Conservation (phyloP, 2,888 invertebrate species). For the Carabus problematicus region DNA sequence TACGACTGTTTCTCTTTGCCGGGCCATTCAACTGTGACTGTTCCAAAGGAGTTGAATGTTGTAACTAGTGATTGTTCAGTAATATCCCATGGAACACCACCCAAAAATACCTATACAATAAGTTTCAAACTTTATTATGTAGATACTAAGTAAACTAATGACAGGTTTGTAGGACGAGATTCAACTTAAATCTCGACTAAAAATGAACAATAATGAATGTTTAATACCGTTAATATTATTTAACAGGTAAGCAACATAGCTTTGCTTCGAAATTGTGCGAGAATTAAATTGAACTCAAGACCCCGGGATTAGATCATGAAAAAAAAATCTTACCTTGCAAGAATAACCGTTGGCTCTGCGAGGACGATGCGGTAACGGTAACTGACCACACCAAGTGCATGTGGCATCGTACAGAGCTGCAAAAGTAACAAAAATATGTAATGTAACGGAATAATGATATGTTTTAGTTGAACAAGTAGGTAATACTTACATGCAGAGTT, state of each 20-base stretch:
- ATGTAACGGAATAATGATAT: conserved; percentile 14
- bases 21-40: conserved; percentile 94
- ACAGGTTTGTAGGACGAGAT: too few species aligned
- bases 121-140: too few species aligned
- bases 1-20: conserved; percentile 79
- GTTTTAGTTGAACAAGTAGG: too few species aligned
- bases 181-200: too few species aligned
- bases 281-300: too few species aligned
- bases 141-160: too few species aligned
- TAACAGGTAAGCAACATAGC: too few species aligned
- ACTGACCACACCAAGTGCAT: conserved; percentile 87
- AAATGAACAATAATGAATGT: too few species aligned
- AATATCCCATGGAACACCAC: conserved; percentile 97
- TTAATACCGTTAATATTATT: not conserved
- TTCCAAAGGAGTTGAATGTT: conserved; percentile 89
- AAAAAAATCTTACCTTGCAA: conserved; percentile 70
- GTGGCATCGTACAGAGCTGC: conserved; percentile 72
- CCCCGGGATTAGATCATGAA: too few species aligned
- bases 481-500: conserved; percentile 69
- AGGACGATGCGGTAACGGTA: conserved; percentile 78
- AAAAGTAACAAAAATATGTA: not conserved
- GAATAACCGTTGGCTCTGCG: conserved; percentile 83
- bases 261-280: too few species aligned
- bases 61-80: conserved; percentile 84
- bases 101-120: conserved; percentile 85